Evolutionary conservation across 1,140 invertebrate species (phyloP).

Genomic region (Bombyx mandarina): DNA sequence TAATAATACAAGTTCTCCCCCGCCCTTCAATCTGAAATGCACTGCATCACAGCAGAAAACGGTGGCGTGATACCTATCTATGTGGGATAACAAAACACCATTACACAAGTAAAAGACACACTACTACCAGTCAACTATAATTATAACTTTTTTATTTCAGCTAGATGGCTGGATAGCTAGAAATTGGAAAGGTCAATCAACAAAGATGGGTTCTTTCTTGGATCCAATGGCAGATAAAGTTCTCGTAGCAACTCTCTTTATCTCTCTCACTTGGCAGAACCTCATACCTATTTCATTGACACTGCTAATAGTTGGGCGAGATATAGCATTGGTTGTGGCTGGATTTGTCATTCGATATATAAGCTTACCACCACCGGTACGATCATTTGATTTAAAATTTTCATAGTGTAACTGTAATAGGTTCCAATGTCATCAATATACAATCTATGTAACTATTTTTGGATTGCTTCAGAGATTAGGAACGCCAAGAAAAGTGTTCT

Average conservation of each 20-base stretch:
- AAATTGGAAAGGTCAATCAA: constrained; percentile 90
- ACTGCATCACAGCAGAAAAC: too few species aligned
- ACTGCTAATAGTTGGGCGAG: constrained; percentile 85
- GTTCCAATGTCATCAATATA: too few species aligned
- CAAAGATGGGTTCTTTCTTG: constrained; percentile 94
- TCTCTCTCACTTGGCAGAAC: constrained; percentile 87
- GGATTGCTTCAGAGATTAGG: too few species aligned
- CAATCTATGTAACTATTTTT: too few species aligned
- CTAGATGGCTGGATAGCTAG: constrained; percentile 97
- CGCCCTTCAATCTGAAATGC: too few species aligned
- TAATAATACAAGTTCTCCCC: too few species aligned
- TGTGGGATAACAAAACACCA: too few species aligned
- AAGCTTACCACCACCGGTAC: constrained; percentile 90
- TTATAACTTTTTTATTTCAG: constrained; percentile 67
- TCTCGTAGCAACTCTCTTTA: constrained; percentile 89
- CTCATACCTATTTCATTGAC: constrained; percentile 91
- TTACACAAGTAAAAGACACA: too few species aligned
- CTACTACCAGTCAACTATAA: too few species aligned
- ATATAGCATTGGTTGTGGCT: constrained; percentile 84
- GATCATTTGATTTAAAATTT: constrained; percentile 11
- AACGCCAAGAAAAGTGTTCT: too few species aligned
- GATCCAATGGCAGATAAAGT: constrained; percentile 99
- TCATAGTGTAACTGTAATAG: too few species aligned
- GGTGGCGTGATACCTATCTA: too few species aligned
- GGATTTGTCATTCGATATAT: constrained; percentile 92